Evolutionary conservation across 2,888 invertebrate genomes (phyloP).

Genomic region (Unio delphinus): DNA sequence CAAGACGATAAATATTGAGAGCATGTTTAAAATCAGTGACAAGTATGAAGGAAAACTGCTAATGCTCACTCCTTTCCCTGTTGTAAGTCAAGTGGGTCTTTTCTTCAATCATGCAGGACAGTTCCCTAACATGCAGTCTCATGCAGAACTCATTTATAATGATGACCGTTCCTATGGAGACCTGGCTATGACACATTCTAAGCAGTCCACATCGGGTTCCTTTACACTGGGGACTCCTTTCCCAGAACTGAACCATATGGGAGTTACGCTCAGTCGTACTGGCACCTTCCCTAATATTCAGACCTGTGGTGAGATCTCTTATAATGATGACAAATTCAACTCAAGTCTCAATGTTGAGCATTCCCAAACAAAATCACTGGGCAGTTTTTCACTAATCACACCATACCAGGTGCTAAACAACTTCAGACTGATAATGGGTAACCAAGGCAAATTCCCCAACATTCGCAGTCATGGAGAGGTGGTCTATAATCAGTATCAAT

Average conservation of each 20-base stretch:
- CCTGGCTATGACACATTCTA: slow-evolving; percentile 23
- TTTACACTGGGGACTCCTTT: slow-evolving; percentile 32
- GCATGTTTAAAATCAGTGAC: slow-evolving; percentile 27
- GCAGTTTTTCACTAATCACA: slow-evolving; percentile 5
- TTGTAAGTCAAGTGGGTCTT: too few species aligned
- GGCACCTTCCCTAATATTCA: slow-evolving; percentile 6
- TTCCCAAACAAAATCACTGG: background rate
- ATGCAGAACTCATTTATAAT: too few species aligned
- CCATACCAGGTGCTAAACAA: slow-evolving; percentile 1
- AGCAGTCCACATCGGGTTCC: slow-evolving; percentile 15
- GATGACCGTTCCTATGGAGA: slow-evolving; percentile 23
- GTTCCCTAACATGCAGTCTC: too few species aligned
- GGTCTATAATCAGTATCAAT: slow-evolving; percentile 26
- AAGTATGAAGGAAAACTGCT: slow-evolving; percentile 25
- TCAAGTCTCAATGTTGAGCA: slow-evolving; percentile 10
- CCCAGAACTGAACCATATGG: slow-evolving; percentile 4
- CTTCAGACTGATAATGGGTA: too few species aligned
- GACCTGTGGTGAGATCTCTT: slow-evolving; percentile 9
- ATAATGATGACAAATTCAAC: slow-evolving; percentile 5
- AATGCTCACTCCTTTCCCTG: slow-evolving; percentile 39
- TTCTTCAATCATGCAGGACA: too few species aligned
- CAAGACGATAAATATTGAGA: slow-evolving; percentile 34
- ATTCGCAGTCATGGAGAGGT: slow-evolving; percentile 28
- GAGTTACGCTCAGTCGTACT: slow-evolving; percentile 3
- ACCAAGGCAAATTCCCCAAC: slow-evolving; percentile 20